Conservation (phyloP, 2,888 invertebrate genomes). For the Uropetala carovei region DNA sequence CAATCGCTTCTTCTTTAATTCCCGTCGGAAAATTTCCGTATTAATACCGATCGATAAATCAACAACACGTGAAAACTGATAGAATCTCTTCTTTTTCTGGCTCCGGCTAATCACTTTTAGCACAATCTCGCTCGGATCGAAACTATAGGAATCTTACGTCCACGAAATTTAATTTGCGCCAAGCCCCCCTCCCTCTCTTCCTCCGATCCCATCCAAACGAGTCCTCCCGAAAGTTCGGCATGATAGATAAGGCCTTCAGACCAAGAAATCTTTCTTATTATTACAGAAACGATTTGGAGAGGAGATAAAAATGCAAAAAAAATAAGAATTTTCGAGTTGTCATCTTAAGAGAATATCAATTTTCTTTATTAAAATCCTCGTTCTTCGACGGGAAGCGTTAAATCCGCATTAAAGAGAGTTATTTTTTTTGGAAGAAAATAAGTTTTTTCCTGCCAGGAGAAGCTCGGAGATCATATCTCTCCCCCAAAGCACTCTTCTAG, state of each 20-base stretch:
- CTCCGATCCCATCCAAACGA: not conserved
- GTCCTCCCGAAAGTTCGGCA: not conserved
- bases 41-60: conserved; percentile 32
- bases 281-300: conserved; percentile 70
- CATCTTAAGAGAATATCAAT: conserved; percentile 73
- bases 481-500: conserved; percentile 73
- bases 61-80: conserved; percentile 30
- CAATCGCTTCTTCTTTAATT: not conserved
- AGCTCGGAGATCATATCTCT: conserved; percentile 67
- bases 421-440: conserved; percentile 34
- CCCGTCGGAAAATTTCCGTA: conserved; percentile 17
- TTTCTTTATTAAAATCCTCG: conserved; percentile 71
- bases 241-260: not conserved
- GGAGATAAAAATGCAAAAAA: conserved; percentile 71
- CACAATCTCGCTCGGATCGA: conserved; percentile 11
- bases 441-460: conserved; percentile 65
- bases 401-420: conserved; percentile 53
- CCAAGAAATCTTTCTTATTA: not conserved
- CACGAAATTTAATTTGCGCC: conserved; percentile 49
- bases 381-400: conserved; percentile 53
- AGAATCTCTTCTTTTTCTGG: not conserved
- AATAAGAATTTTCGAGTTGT: not conserved
- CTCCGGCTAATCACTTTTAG: conserved; percentile 34
- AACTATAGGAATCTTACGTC: conserved; percentile 13
- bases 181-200: no score